Base-by-base conservation (phyloP, 2,797 vertebrate genomes). In the Decapterus maruadsi region DNA sequence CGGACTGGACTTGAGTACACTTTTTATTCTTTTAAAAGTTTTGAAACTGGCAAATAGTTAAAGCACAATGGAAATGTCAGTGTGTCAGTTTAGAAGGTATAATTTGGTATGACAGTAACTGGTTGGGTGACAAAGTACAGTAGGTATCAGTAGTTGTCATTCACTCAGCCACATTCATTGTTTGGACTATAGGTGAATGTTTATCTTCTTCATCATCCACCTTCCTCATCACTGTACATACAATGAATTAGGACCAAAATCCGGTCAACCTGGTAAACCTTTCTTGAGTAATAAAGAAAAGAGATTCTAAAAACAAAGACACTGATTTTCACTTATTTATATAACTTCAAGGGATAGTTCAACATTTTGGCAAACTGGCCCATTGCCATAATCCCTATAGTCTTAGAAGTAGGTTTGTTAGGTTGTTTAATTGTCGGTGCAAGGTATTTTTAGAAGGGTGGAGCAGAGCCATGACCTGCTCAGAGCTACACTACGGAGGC, bases 1-100 rank as follows among this genome's bases (percentile, higher is more conserved):
- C 93, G 93, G 94, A 59, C 51, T 36, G 46, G n/a, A 68, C 34
- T 16, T 8, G 17, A 45, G 17, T 6, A 17, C 8, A 11, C 67
- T 19, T 12, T 6, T 43, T 1, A 0, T 20, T 54, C 48, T n/a
- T 13, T 38, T 8, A 45, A 60, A 12, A 1, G 11, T 22, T 29
- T 13, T 38, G 6, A 45, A 12, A 13, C 4, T 58, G 3, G 19
- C 31, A 38, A 62, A 50, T n/a, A 36, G 19, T 17, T 11, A 36
- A 22, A 59, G 7, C 11, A 11, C 8, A 51, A 51, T 70, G 2
- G 55, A 71, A 60, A 20, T 36, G 71, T 63, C 12, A 8, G 17
- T 7, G 17, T 34, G 60, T 51, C 36, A 43, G 0, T 58, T 40
- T 31, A 40, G n/a, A 46, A 56, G 34, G 20, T 67, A 4, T 59